Base-by-base conservation (phyloP, 1,140 invertebrate genomes). In the Tetragnatha versicolor region DNA sequence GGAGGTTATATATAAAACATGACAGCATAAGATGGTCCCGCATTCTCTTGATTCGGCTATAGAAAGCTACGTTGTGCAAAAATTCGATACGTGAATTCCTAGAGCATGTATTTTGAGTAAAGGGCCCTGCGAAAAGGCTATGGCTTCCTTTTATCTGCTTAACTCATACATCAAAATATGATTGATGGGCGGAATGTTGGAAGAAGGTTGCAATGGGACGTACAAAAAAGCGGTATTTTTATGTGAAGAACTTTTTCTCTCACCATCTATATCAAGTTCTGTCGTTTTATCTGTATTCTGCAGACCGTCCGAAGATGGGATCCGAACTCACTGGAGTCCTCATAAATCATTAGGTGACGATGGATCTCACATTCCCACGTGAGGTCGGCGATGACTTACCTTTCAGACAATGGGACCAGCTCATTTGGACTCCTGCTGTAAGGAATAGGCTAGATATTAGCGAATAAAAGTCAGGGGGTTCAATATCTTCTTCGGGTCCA, bases 91-190 rank as follows among this genome's bases (percentile, higher is more conserved):
- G 58, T 60, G 73, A 77, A 77, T 77, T 77, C 66, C 39, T 77
- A 49, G 66, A 51, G 60, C 61, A 42, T 77, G 61, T 42, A 66
- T 77, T 77, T 55, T 35, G 61, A 65, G 73, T 77, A 66, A 77
- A 65, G 29, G 42, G 45, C 60, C 55, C 66, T 77, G 29, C 60
- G 29, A 51, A 53, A 60, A 55, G 60, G 31, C 61, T 47, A 27
- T 53, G 73, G 73, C 33, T 76, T 65, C 49, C 61, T 77, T 77
- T 77, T 77, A 77, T 77, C 61, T 66, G 65, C 73, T 77, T 77
- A 77, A 65, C 73, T 66, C 73, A 66, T 77, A 77, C 73, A 77
- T 77, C 73, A 77, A 77, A 77, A 66, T 17, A 77, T 77, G 73
- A 77, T 77, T 66, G 73, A 77, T 77, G 73, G 60, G 39, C 45